Base-by-base conservation (phyloP, 2,797 vertebrate species). In the Vireo griseus region DNA sequence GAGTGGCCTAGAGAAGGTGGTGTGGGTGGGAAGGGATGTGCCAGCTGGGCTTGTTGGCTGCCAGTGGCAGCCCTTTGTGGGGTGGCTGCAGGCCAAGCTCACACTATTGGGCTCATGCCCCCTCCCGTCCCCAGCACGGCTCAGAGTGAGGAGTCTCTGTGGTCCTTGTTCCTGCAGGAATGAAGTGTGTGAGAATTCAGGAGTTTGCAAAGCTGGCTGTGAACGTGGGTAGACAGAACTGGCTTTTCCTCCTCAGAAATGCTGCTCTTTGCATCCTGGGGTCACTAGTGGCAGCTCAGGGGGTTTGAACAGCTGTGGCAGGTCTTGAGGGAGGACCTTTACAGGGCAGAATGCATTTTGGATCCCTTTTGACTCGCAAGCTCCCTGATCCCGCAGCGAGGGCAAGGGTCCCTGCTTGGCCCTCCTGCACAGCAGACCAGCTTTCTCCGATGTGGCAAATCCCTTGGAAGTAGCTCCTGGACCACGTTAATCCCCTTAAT, bases 51-150 rank as follows among this genome's bases (percentile, higher is more conserved):
- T n/a, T 11, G 15, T 4, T 67, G 68, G 26, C 9, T 47, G 52
- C 5, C 21, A 16, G 48, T 0, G 5, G 13, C 47, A 28, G 13
- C 12, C 3, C 7, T 24, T 6, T 1, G 3, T 16, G 44, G n/a
- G n/a, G 17, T 51, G 35, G 9, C 26, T 37, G 45, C 13, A 14
- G 55, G 10, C 29, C 22, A 21, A 37, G 52, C 8, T 5, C 18
- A 5, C 28, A 6, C 1, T 9, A 1, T 0, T 10, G 40, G 13
- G 31, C 37, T 47, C 1, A 0, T 28, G 29, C 1, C 20, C 20
- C 16, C 15, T 35, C 8, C 17, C 4, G 2, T 19, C 29, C 25
- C 39, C 35, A 44, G 29, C 19, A n/a, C 3, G 3, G 26, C 25
- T 22, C 52, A 2, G 22, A 52, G 25, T 0, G 3, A 24, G 52